Evolutionary conservation across 2,888 invertebrate species (phyloP), one percentile per base, ranked within the genome.

Genomic region (Pristionchus japonicus): DNA sequence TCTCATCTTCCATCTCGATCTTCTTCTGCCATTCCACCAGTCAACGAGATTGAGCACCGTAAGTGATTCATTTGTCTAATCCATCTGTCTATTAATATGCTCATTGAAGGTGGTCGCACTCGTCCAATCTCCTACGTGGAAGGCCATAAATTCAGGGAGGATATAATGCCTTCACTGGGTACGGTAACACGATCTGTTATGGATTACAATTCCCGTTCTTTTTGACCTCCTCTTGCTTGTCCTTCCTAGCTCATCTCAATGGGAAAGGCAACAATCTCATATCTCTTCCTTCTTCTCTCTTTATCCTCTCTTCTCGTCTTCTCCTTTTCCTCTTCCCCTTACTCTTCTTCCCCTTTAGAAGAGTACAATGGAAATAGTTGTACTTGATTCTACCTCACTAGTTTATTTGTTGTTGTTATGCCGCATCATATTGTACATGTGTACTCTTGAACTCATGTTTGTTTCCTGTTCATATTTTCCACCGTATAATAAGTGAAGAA

Each of bases 201-300:
- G 7, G 1, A 27, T 77, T n/a, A 17, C 15, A 31, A 17, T 70
- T 70, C 37, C 7, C 64, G 64, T 34, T 70, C 34, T 20, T 70
- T 31, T 77, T 47, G 77, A 77, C 43, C 70, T 77, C n/a, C n/a
- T n/a, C 23, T 40, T 40, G 34, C 9, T 40, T 23, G 64, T 31
- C 77, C 15, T 47, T n/a, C 27, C n/a, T 40, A 23, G 77, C 77
- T 77, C 77, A 77, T 77, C 77, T 77, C 43, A 77, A 47, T 27
- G 77, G n/a, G 77, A 47, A 70, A 47, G 77, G 77, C 77, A 77
- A 77, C 77, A 77, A 77, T 83, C 57, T 83, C 83, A 57, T 83
- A 57, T 83, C 83, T 83, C 83, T 83, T 61, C 40, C 83, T 83
- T 83, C 57, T 57, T n/a, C 34, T 47, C 49, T 52, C 77, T 77